Evolutionary conservation across 2,797 vertebrate genomes (phyloP), one percentile per base, ranked within the genome.

Genomic region (Novumbra hubbsi): DNA sequence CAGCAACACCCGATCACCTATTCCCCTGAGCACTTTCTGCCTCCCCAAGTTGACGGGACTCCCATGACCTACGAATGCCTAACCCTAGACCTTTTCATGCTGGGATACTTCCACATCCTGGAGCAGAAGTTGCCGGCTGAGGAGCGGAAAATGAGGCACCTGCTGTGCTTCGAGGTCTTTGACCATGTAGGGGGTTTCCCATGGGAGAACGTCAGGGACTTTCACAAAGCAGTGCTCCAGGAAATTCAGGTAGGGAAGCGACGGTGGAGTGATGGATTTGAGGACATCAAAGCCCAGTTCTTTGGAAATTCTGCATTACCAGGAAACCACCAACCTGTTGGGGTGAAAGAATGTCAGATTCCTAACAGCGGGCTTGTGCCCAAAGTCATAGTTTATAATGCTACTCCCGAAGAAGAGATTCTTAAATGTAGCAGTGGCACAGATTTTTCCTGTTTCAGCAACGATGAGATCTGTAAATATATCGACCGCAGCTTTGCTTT

Each of bases 91-190:
- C 93, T 98, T 16, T 99, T 99, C 87, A 97, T 99, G 96, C 90
- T 99, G 64, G 98, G 97, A 32, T 99, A 99, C 90, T 98, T 99
- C 81, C 95, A 95, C 91, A 96, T 99, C 63, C 90, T 99, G 78
- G 97, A 98, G 85, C 95, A 95, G 68, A 94, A 98, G 4, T 90
- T 99, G 73, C 76, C 94, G 0, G 88, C 95, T 0, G 95, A 95
- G 49, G 97, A 98, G 88, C 94, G 97, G 74, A 95, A 94, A 75
- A 94, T 93, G 89, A 95, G 97, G 73, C 97, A 98, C 80, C 92
- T 99, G 62, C 95, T 99, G n/a, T 99, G 97, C 90, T 99, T 98
- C 1, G 97, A 99, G 82, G 96, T 99, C 48, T 99, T 99, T 0
- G 96, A 99, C 82, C 96, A 97, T 24, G 89, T 99, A 2, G 94